Base-by-base conservation (phyloP, 2,888 invertebrate genomes). In the Patella pellucida region DNA sequence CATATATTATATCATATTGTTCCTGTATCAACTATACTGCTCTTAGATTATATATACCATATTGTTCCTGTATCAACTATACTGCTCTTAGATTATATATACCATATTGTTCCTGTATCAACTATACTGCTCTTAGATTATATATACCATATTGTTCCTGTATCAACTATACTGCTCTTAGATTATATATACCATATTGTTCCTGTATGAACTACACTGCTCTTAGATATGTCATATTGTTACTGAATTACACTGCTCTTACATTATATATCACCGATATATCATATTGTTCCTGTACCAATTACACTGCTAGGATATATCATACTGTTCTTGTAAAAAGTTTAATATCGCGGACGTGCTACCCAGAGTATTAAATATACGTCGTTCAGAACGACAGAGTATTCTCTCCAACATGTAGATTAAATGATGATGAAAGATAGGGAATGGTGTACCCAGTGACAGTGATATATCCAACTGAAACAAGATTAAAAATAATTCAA, bases 371-470 rank as follows among this genome's bases (percentile, higher is more conserved):
- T 97, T 97, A 87, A 98, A 97, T 71, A 94, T 91, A 82, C 94
- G 92, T 86, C 96, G 94, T 85, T 95, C 94, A 72, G 93, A 91
- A 85, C 94, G 95, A 0, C 94, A 93, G 83, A 98, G 92, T 62
- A 95, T 89, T 90, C 95, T 95, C 86, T 97, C 96, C 86, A 97
- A 93, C 99, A 99, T 99, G 90, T 97, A 97, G 72, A 97, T 96
- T 80, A 99, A 93, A 92, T 99, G 99, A 90, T 98, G 97, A 92
- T 99, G 99, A 87, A 98, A 97, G 88, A 94, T 94, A 83, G 95
- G 94, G 90, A 96, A 98, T 72, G 94, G 93, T 75, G 95, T 94
- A 75, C 95, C 94, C 80, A 92, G 91, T 41, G 93, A 92, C 68
- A 92, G 88, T 77, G 92, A 89, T 1, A 93, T 92, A 69, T 94